phyloP scores from a whole-genome alignment of 2,797 vertebrate genomes.

The Poeciliopsis paucimaculata region DNA sequence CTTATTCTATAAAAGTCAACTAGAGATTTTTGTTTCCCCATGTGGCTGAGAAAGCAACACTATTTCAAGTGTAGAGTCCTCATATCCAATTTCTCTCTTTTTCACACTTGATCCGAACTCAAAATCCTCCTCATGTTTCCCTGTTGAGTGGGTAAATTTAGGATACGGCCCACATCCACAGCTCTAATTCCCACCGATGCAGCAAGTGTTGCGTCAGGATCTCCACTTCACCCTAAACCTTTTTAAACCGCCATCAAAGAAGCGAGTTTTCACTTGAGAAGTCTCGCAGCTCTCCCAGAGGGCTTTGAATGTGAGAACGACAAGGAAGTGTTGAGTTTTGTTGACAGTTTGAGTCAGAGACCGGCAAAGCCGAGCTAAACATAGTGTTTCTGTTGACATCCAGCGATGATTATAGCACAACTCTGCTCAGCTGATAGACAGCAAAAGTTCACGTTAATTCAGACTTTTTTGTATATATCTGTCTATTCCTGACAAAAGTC shows the following conservation, averaged over 20 bases:
- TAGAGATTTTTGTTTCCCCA: background rate
- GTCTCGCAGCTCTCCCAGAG: background rate
- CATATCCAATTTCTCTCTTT: slow-evolving; percentile 10
- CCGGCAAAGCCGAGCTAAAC: background rate
- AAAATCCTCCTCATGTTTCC: background rate
- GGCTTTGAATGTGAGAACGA: background rate
- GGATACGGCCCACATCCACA: slow-evolving; percentile 1
- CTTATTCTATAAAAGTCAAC: background rate
- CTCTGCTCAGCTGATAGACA: background rate
- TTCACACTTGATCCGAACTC: slow-evolving; percentile 11
- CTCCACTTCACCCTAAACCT: background rate
- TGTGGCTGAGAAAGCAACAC: background rate
- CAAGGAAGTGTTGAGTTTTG: slow-evolving; percentile 2
- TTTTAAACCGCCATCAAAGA: slow-evolving; percentile 1
- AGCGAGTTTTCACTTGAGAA: slow-evolving; percentile 4
- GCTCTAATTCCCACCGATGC: background rate
- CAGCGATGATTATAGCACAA: background rate
- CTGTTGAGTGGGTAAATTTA: slow-evolving; percentile 4
- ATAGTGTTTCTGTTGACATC: slow-evolving; percentile 8
- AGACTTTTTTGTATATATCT: background rate
- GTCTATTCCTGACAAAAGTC: background rate
- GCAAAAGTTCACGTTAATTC: background rate
- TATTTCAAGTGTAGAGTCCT: background rate
- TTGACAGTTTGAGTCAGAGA: slow-evolving; percentile 1
- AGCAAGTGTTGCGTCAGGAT: slow-evolving; percentile 1